Percentiles rank a stretch among this genome's conserved stretches.
These are phyloP conservation scores for Pelobates fuscus DNA, from an alignment of 2,113 vertebrate genomes.

Conservation along the genomic window DNA sequence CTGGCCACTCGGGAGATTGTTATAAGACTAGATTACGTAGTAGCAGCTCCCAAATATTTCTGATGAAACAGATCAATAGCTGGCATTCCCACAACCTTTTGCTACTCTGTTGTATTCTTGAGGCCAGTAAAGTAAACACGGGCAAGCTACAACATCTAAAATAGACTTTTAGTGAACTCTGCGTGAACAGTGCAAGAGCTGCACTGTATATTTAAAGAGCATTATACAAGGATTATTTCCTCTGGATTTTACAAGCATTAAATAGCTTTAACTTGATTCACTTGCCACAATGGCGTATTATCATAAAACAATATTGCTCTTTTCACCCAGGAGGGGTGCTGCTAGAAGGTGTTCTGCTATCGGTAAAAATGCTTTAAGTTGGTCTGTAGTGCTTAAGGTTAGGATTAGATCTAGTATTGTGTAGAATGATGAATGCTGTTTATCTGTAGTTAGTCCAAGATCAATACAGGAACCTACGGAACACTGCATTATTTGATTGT, in stretches of 20 bases:
- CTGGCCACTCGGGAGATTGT: too few species aligned
- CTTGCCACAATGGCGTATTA: conserved; percentile 19
- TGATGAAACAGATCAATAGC: too few species aligned
- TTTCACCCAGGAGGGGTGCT: conserved; percentile 4
- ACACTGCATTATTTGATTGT: conserved; percentile 12
- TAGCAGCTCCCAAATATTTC: too few species aligned
- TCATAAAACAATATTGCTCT: conserved; percentile 25
- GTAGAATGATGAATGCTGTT: not conserved
- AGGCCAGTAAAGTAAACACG: too few species aligned
- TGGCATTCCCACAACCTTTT: too few species aligned
- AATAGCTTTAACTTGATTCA: conserved; percentile 20
- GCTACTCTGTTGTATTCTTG: too few species aligned
- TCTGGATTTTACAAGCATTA: conserved; percentile 34
- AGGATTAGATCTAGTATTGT: conserved; percentile 35
- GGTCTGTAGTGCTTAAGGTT: conserved; percentile 21
- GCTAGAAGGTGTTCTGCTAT: conserved; percentile 1
- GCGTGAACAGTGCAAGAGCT: not conserved
- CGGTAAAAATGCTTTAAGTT: conserved; percentile 6
- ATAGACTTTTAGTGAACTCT: not conserved
- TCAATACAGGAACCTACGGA: conserved; percentile 17
- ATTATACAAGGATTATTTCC: conserved; percentile 12
- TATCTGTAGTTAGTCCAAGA: conserved; percentile 4
- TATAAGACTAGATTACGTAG: too few species aligned
- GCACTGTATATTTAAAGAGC: conserved; percentile 3
- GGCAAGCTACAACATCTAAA: too few species aligned